These are phyloP conservation scores for Patella ulyssiponensis DNA, from an alignment of 2,888 invertebrate species.

Conservation along the genomic window DNA sequence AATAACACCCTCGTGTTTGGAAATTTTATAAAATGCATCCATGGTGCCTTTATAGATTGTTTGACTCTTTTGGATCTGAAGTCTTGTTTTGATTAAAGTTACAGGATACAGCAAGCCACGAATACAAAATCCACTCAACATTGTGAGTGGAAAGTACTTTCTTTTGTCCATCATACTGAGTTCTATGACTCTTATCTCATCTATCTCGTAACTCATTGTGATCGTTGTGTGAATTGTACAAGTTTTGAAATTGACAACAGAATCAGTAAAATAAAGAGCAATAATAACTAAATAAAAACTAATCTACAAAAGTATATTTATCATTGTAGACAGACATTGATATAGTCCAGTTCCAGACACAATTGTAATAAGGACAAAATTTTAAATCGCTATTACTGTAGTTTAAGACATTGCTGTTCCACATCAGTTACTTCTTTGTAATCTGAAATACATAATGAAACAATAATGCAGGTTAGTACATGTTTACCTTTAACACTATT, in stretches of 20 bases:
- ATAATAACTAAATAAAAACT: no score
- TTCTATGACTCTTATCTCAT: slow-evolving; percentile 81
- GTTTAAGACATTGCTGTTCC: no score
- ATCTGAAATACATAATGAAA: no score
- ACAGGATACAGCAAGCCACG: slow-evolving; percentile 88
- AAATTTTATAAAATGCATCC: slow-evolving; percentile 91
- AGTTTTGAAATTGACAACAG: background rate
- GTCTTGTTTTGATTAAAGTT: slow-evolving; percentile 92
- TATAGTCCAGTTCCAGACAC: no score
- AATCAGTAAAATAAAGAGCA: no score
- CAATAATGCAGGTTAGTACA: no score
- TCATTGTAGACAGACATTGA: no score
- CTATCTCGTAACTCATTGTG: slow-evolving; percentile 40
- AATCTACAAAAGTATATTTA: no score
- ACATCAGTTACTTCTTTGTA: no score
- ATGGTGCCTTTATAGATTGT: slow-evolving; percentile 84
- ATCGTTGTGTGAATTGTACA: background rate
- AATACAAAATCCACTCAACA: slow-evolving; percentile 80
- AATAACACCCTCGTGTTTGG: slow-evolving; percentile 81
- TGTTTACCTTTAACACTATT: no score
- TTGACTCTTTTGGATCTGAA: slow-evolving; percentile 77
- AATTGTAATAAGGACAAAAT: no score
- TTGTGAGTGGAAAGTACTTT: slow-evolving; percentile 93
- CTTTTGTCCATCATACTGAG: slow-evolving; percentile 98
- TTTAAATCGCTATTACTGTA: no score